Base-by-base conservation (phyloP, 2,888 invertebrate genomes). In the Eupsilia transversa region DNA sequence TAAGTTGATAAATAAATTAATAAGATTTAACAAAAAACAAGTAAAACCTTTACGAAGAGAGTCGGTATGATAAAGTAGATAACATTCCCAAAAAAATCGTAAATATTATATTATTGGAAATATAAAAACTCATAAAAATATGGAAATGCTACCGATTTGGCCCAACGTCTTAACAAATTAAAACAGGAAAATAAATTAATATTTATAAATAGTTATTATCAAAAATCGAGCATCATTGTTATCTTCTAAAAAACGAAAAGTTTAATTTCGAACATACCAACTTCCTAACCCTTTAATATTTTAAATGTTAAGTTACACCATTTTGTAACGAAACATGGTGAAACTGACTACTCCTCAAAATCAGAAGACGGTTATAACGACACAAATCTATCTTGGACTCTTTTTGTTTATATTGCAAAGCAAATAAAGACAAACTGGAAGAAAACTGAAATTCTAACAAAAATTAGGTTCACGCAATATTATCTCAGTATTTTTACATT, bases 241-340 rank as follows among this genome's bases (percentile, higher is more conserved):
- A 30, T 46, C 12, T 49, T 49, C 30, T 43, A 54, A 30, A 72
- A 38, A 60, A 43, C 9, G 0, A 33, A 49, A 43, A 60, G 3
- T 54, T 46, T 38, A 54, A 69, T 76, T 69, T 46, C 57, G 30
- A 74, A 17, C 20, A 65, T 41, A 57, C 38, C 56, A n/a, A 43
- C 20, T 49, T 57, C 7, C 9, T 30, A 56, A n/a, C 20, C 30
- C n/a, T n/a, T n/a, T n/a, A n/a, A n/a, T n/a, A n/a, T n/a, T n/a
- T n/a, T n/a, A n/a, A n/a, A n/a, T n/a, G n/a, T n/a, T n/a, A n/a
- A n/a, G n/a, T n/a, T n/a, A n/a, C 23, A 23, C 9, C 9, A 46
- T 7, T 30, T 9, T 12, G 38, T 20, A 41, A 49, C 20, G n/a
- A 49, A 35, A 27, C 9, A n/a, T 27, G n/a, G 6, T 30, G 23